Evolutionary conservation across 2,888 invertebrate genomes (phyloP).

Genomic region (Cerastis leucographa): DNA sequence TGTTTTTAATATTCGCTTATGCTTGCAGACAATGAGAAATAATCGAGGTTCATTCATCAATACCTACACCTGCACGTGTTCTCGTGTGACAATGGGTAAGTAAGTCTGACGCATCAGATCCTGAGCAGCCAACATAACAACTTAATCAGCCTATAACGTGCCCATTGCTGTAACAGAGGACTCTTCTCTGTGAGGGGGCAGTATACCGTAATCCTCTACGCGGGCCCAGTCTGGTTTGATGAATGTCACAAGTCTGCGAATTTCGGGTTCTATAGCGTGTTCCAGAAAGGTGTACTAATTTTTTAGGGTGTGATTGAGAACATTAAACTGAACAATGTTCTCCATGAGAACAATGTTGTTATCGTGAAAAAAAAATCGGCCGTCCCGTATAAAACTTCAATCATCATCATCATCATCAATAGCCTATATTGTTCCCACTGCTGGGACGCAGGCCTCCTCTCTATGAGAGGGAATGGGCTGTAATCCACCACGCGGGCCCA

Average conservation of each 20-base stretch:
- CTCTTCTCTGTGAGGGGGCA: neutral
- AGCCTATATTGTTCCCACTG: too few species aligned
- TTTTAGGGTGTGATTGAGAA: too few species aligned
- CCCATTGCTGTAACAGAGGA: neutral
- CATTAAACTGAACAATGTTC: too few species aligned
- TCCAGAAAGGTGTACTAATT: neutral
- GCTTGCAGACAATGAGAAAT: neutral
- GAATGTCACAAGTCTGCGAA: neutral
- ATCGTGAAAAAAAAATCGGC: too few species aligned
- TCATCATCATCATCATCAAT: too few species aligned
- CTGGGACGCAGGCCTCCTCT: too few species aligned
- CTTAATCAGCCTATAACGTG: neutral
- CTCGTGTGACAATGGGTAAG: neutral
- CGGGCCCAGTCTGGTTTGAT: neutral
- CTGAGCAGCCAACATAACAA: neutral
- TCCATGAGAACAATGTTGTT: too few species aligned
- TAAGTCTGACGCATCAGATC: constrained; percentile 1
- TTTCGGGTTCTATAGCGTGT: neutral
- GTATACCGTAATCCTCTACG: neutral
- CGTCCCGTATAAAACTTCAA: too few species aligned
- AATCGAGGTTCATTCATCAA: constrained; percentile 1
- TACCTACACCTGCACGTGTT: neutral
- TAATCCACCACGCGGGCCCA: too few species aligned
- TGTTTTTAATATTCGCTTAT: neutral
- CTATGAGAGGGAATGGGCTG: too few species aligned